Evolutionary conservation across 1,140 invertebrate species (phyloP).

Genomic region (Papilio helenus): DNA sequence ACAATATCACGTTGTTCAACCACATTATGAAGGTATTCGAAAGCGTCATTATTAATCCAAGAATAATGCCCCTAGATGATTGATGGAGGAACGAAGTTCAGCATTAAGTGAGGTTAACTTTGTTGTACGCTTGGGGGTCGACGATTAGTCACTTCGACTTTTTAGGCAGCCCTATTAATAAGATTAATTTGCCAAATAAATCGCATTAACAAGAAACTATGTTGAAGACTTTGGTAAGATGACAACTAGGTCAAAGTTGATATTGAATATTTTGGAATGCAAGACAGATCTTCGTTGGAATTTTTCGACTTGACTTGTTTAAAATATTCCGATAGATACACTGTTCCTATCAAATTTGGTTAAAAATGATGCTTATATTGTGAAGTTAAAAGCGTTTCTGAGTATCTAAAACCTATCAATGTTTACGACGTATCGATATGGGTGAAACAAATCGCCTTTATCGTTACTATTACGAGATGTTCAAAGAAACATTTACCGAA

Average conservation of each 20-base stretch:
- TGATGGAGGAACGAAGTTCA: slow-evolving; percentile 40
- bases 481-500: slow-evolving; percentile 9
- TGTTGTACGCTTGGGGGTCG: slow-evolving; percentile 14
- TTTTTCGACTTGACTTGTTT: not conserved
- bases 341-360: not conserved
- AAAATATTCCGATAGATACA: not conserved
- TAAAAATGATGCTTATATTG: slow-evolving; percentile 5
- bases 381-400: slow-evolving; percentile 20
- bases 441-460: slow-evolving; percentile 21
- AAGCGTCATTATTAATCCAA: slow-evolving; percentile 45
- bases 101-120: slow-evolving; percentile 35
- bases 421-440: slow-evolving; percentile 15
- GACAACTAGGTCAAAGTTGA: not conserved
- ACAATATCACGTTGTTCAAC: not conserved
- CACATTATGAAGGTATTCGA: slow-evolving; percentile 45
- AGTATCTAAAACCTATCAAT: slow-evolving; percentile 22
- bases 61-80: slow-evolving; percentile 43
- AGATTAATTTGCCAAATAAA: slow-evolving; percentile 23
- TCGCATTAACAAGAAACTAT: slow-evolving; percentile 1
- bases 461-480: slow-evolving; percentile 14
- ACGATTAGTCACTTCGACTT: slow-evolving; percentile 38
- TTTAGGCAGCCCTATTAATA: slow-evolving; percentile 12
- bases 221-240: not conserved
- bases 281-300: not conserved
- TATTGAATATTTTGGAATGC: not conserved